Conservation (phyloP, 1,140 invertebrate genomes). For the Diorhabda sublineata region DNA sequence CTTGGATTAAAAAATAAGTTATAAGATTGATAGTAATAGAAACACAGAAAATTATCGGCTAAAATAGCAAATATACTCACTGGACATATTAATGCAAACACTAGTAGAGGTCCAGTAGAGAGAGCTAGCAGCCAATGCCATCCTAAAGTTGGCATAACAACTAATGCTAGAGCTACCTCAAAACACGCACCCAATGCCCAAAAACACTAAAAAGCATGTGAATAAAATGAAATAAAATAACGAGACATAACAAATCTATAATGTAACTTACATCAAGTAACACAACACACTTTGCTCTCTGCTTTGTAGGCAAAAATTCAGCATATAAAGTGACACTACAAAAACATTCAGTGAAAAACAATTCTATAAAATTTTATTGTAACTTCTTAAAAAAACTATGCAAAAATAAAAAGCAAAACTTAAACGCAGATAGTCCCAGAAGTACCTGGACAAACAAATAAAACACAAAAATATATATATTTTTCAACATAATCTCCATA, state of each 20-base stretch:
- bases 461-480: no score
- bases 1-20: background rate
- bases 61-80: constrained; percentile 51
- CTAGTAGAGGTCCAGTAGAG: constrained; percentile 80
- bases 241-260: constrained; percentile 10
- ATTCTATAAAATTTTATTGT: constrained; percentile 8
- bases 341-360: constrained; percentile 6
- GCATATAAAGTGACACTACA: constrained; percentile 91
- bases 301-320: constrained; percentile 90
- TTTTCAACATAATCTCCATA: no score
- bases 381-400: background rate
- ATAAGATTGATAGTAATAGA: background rate
- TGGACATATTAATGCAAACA: constrained; percentile 76
- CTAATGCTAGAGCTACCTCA: constrained; percentile 83
- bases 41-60: background rate
- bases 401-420: no score
- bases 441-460: no score
- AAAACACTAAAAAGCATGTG: constrained; percentile 92
- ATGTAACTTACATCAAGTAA: constrained; percentile 77
- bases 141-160: constrained; percentile 88
- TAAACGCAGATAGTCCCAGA: no score
- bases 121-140: constrained; percentile 87
- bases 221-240: constrained; percentile 34
- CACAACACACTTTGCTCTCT: constrained; percentile 91
- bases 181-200: constrained; percentile 93